phyloP scores from a whole-genome alignment of 2,888 invertebrate genomes.

The Amphimallon solstitiale region DNA sequence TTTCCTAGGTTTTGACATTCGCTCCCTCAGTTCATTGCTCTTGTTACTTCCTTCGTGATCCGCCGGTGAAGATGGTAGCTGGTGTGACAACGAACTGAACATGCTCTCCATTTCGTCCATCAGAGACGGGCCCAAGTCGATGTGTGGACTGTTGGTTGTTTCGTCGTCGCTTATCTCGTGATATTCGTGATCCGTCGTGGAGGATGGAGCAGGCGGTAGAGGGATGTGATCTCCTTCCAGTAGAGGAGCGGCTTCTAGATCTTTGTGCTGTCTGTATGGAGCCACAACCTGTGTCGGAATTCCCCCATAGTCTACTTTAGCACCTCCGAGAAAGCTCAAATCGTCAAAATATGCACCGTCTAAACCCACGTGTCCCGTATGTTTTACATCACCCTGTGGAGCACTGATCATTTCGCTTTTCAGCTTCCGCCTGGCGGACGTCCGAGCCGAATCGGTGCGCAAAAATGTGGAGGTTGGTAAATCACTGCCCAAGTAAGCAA shows the following conservation, averaged over 20 bases:
- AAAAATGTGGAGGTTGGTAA: slow-evolving; percentile 68
- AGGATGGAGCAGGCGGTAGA: slow-evolving; percentile 61
- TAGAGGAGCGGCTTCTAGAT: slow-evolving; percentile 76
- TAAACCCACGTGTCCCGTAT: slow-evolving; percentile 93
- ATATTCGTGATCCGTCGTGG: slow-evolving; percentile 74
- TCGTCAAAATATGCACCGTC: slow-evolving; percentile 98
- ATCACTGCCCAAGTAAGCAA: slow-evolving; percentile 85
- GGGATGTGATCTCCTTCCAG: slow-evolving; percentile 62
- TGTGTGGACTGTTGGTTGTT: slow-evolving; percentile 66
- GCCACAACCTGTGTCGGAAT: slow-evolving; percentile 90
- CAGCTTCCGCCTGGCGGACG: slow-evolving; percentile 71
- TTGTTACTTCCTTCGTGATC: slow-evolving; percentile 70
- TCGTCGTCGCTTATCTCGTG: slow-evolving; percentile 88
- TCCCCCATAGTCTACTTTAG: slow-evolving; percentile 70
- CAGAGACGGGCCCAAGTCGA: slow-evolving; percentile 88
- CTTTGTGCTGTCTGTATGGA: slow-evolving; percentile 89
- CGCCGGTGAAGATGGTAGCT: slow-evolving; percentile 50
- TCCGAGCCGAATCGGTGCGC: slow-evolving; percentile 67
- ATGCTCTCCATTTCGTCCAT: slow-evolving; percentile 92
- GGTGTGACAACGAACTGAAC: slow-evolving; percentile 71
- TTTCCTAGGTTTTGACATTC: slow-evolving; percentile 61
- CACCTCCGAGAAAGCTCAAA: slow-evolving; percentile 78
- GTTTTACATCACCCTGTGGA: slow-evolving; percentile 96
- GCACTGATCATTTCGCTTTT: slow-evolving; percentile 94
- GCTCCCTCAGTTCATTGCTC: slow-evolving; percentile 74